Evolutionary conservation across 2,888 invertebrate species (phyloP).

Genomic region (Gari tellinella): DNA sequence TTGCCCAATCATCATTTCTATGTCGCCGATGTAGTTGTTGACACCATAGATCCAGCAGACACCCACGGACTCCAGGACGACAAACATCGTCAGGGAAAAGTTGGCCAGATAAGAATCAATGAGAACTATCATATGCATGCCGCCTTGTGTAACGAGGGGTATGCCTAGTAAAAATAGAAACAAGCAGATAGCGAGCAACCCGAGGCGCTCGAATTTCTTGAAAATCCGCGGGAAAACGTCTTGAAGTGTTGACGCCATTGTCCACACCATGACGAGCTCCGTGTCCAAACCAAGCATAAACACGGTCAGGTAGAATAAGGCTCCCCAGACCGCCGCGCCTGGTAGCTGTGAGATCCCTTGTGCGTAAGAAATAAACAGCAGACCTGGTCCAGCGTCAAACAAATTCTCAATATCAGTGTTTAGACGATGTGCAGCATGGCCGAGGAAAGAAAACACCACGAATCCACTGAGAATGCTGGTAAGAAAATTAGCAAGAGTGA

Average conservation of each 20-base stretch:
- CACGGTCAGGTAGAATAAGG: slow-evolving; percentile 29
- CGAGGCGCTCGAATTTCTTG: background rate
- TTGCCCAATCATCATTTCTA: slow-evolving; percentile 27
- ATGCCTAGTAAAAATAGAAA: slow-evolving; percentile 14
- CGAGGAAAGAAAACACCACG: slow-evolving; percentile 28
- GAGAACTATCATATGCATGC: slow-evolving; percentile 15
- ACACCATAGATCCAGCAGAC: slow-evolving; percentile 18
- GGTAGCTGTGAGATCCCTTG: slow-evolving; percentile 31
- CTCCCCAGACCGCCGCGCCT: slow-evolving; percentile 18
- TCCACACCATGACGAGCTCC: slow-evolving; percentile 22
- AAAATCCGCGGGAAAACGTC: slow-evolving; percentile 10
- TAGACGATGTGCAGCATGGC: slow-evolving; percentile 14
- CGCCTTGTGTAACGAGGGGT: slow-evolving; percentile 27
- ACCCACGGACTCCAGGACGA: slow-evolving; percentile 6
- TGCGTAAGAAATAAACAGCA: slow-evolving; percentile 28
- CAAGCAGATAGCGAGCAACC: slow-evolving; percentile 4
- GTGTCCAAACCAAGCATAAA: slow-evolving; percentile 30
- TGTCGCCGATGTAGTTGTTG: slow-evolving; percentile 13
- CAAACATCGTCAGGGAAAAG: slow-evolving; percentile 7
- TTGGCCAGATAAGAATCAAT: slow-evolving; percentile 14
- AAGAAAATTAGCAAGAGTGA: slow-evolving; percentile 2
- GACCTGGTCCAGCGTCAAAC: slow-evolving; percentile 18
- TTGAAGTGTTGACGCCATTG: background rate
- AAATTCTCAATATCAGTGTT: slow-evolving; percentile 19
- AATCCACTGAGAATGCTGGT: slow-evolving; percentile 30